Conservation (phyloP, 2,113 vertebrate species). For the Nestor notabilis region DNA sequence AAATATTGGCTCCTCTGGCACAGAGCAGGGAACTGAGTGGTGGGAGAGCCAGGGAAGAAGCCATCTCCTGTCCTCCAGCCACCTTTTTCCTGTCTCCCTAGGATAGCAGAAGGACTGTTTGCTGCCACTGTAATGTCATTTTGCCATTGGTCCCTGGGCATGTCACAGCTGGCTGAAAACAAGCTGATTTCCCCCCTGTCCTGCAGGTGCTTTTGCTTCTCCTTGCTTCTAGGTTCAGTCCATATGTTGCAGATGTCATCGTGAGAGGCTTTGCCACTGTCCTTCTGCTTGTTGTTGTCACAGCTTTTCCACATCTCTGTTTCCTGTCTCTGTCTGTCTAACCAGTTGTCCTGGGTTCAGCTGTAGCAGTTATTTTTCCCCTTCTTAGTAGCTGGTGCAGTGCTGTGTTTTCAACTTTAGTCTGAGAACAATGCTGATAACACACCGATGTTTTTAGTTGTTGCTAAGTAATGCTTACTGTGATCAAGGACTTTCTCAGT, state of each 20-base stretch:
- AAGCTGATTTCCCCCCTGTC: neutral
- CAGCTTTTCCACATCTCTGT: neutral
- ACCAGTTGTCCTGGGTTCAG: neutral
- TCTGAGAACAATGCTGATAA: neutral
- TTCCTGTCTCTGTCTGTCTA: neutral
- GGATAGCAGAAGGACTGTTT: neutral
- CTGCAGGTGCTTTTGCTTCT: neutral
- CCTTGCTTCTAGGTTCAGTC: neutral
- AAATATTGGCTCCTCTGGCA: neutral
- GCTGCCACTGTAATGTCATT: neutral
- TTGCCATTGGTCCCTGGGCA: neutral
- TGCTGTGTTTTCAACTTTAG: neutral
- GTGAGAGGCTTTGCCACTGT: neutral
- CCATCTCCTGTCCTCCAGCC: neutral
- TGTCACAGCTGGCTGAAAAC: neutral
- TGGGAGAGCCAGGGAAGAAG: neutral
- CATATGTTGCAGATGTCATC: neutral
- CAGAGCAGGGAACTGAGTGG: fast-evolving
- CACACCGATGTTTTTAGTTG: neutral
- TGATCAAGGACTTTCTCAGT: neutral
- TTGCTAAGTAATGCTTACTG: neutral
- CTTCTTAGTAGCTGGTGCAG: neutral
- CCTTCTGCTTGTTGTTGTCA: neutral
- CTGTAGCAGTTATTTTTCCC: neutral
- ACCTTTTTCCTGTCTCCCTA: neutral